Conservation (phyloP, 2,113 vertebrate species). For the Pterophyllum scalare region DNA sequence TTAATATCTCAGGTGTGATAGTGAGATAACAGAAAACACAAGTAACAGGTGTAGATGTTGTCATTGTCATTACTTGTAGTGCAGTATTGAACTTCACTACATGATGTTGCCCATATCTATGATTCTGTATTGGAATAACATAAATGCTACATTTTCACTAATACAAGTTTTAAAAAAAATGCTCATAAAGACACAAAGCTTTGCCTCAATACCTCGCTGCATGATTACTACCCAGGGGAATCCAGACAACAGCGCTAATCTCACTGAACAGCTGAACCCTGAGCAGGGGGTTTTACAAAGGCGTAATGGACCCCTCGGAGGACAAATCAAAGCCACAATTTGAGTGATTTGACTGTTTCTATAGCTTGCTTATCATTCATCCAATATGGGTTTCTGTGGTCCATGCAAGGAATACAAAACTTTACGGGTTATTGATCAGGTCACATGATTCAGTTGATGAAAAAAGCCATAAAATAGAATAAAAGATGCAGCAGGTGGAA, state of each 20-base stretch:
- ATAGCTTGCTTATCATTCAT: conserved; percentile 52
- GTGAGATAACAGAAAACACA: not conserved
- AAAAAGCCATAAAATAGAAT: conserved; percentile 29
- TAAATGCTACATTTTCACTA: not conserved
- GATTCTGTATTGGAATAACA: too few relatives aligned
- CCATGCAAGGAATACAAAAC: conserved; percentile 54
- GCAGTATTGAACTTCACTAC: not conserved
- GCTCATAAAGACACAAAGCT: not conserved
- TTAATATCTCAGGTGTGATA: not conserved
- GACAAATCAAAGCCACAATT: conserved; percentile 44
- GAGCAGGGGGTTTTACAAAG: conserved; percentile 16
- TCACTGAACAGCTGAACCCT: not conserved
- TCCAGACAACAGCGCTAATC: conserved; percentile 51
- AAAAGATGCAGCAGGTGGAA: conserved; percentile 50
- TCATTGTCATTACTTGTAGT: not conserved
- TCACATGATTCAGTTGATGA: conserved; percentile 35
- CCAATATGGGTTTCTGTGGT: conserved; percentile 25
- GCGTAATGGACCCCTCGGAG: conserved; percentile 53
- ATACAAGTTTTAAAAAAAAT: not conserved
- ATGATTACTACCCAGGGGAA: not conserved
- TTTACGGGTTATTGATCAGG: conserved; percentile 77
- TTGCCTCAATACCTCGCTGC: not conserved
- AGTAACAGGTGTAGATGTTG: not conserved
- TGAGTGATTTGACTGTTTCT: conserved; percentile 53
- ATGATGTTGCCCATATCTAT: too few relatives aligned